phyloP scores from a whole-genome alignment of 2,797 vertebrate species.

The Hippoglossus hippoglossus region DNA sequence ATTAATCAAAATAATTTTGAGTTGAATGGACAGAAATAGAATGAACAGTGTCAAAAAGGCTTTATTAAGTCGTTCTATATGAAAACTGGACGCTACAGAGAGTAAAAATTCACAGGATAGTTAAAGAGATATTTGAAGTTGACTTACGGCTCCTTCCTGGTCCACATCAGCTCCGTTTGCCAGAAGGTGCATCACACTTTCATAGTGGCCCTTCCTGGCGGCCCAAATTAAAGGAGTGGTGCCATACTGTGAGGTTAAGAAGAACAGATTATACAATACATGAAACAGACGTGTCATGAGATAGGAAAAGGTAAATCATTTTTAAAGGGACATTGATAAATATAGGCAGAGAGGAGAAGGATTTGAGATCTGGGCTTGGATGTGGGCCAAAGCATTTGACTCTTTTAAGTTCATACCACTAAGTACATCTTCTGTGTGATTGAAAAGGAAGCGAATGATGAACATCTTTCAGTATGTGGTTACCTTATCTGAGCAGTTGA shows the following conservation, averaged over 20 bases:
- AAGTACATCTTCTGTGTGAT: slow-evolving; percentile 17
- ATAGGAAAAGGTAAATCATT: slow-evolving; percentile 2
- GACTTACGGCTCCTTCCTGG: slow-evolving; percentile 96
- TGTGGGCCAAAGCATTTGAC: neutral
- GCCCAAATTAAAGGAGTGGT: slow-evolving; percentile 98
- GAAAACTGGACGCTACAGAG: neutral
- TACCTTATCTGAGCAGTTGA: slow-evolving; percentile 99
- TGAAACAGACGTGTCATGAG: neutral
- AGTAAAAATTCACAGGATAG: neutral
- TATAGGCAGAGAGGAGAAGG: neutral
- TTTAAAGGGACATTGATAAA: slow-evolving; percentile 9
- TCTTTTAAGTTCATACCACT: neutral
- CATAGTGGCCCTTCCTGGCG: slow-evolving; percentile 93
- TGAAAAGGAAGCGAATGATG: slow-evolving; percentile 35
- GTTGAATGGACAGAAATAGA: too few species aligned
- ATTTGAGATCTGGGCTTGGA: neutral
- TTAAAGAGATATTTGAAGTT: neutral
- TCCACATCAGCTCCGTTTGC: slow-evolving; percentile 96
- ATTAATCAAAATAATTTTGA: too few species aligned
- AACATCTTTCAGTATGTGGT: slow-evolving; percentile 53
- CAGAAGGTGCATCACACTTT: slow-evolving; percentile 93
- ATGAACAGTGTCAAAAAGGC: too few species aligned
- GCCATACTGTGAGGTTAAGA: slow-evolving; percentile 87
- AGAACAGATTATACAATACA: neutral
- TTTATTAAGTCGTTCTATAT: too few species aligned